Conservation (phyloP, 1,140 invertebrate genomes). For the Dreissena rostriformis region DNA sequence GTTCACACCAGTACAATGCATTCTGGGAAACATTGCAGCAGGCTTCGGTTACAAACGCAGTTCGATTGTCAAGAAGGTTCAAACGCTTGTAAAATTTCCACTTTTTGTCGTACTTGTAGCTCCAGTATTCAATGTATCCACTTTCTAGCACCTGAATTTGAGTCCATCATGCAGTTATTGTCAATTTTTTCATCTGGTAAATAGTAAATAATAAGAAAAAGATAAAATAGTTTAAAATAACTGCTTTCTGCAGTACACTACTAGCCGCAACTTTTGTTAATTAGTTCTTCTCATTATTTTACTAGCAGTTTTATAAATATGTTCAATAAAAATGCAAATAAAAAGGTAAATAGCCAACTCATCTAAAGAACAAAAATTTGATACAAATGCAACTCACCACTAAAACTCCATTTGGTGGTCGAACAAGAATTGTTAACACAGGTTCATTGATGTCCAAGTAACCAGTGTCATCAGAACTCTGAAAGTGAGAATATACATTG, state of each 20-base stretch:
- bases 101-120: slow-evolving; percentile 21
- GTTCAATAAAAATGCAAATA: neutral
- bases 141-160: slow-evolving; percentile 16
- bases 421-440: slow-evolving; percentile 6
- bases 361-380: neutral
- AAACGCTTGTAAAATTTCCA: slow-evolving; percentile 23
- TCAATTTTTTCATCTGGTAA: too few relatives aligned
- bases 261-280: too few relatives aligned
- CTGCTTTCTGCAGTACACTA: too few relatives aligned
- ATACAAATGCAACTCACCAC: slow-evolving; percentile 24
- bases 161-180: too few relatives aligned
- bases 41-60: slow-evolving; percentile 16
- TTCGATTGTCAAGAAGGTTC: slow-evolving; percentile 19
- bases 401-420: slow-evolving; percentile 18
- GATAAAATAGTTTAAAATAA: too few relatives aligned
- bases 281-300: too few relatives aligned
- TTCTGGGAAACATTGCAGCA: slow-evolving; percentile 48
- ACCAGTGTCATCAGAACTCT: slow-evolving; percentile 10
- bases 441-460: slow-evolving; percentile 33
- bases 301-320: too few relatives aligned
- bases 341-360: neutral
- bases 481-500: neutral
- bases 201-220: too few relatives aligned
- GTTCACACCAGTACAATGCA: slow-evolving; percentile 44
- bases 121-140: slow-evolving; percentile 36